A percentile compares a stretch with the other conserved stretches of the same genome.
phyloP scores from a whole-genome alignment of 2,888 invertebrate species.

The Scelioninae gen. 1 region DNA sequence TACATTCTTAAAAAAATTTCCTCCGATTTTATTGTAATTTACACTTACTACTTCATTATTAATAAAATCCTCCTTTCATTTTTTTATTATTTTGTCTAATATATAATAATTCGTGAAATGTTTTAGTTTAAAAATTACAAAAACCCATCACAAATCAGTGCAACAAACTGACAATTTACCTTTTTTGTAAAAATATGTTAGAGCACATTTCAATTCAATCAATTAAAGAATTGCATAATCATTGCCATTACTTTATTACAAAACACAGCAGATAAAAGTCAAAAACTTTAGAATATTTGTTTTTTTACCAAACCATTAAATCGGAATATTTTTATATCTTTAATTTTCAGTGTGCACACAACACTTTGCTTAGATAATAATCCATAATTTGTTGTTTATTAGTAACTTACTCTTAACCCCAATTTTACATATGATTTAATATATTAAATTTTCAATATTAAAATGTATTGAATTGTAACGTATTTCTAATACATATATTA shows the following conservation, averaged over 20 bases:
- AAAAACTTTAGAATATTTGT: constrained; percentile 7
- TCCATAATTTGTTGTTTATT: constrained; percentile 40
- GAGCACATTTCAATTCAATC: not conserved
- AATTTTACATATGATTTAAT: not conserved
- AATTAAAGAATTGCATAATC: constrained; percentile 3
- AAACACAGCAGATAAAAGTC: constrained; percentile 3
- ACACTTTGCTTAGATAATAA: constrained; percentile 32
- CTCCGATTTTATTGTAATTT: too few relatives aligned
- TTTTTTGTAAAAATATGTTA: too few relatives aligned
- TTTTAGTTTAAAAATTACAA: too few relatives aligned
- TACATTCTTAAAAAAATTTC: too few relatives aligned
- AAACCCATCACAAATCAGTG: too few relatives aligned
- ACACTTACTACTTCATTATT: too few relatives aligned
- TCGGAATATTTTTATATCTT: constrained; percentile 17
- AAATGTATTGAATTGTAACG: too few relatives aligned
- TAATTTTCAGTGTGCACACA: not conserved
- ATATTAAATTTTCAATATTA: too few relatives aligned
- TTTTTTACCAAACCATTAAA: constrained; percentile 15
- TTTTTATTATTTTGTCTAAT: not conserved
- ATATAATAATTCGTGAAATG: not conserved
- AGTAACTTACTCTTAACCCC: constrained; percentile 26
- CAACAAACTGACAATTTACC: too few relatives aligned
- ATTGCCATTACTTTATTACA: not conserved
- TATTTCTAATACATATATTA: too few relatives aligned
- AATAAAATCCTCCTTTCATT: too few relatives aligned